Base-by-base conservation (phyloP, 2,113 vertebrate species). In the Phalacrocorax brasilianus region DNA sequence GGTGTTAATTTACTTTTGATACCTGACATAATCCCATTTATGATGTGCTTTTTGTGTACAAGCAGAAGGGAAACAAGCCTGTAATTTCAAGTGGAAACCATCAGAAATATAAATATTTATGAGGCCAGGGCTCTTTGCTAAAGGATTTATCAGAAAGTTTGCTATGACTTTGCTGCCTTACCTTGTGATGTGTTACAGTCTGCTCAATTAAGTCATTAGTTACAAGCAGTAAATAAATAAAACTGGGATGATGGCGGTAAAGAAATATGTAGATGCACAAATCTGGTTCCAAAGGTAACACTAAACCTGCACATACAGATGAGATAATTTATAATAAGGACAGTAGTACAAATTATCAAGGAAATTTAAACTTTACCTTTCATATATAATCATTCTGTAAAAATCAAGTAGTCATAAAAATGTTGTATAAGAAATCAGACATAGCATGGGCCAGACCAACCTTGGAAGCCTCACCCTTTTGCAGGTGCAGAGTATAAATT, bases 401-500 rank as follows among this genome's bases (percentile, higher is more conserved):
- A 62, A 35, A 88, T 58, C 42, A 30, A 21, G 3, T 12, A 73
- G 45, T 38, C 45, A 73, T 90, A 95, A 93, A 89, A 86, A 26
- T 49, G 22, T 30, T 76, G n/a, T 33, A 6, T 23, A 70, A 84
- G 63, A 61, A 26, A 90, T 42, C 22, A 73, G 42, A 18, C 8
- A 12, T 2, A 52, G 11, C 9, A 22, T 26, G 32, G 50, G 12
- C 13, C 45, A 76, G 21, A 19, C 45, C 77, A 88, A 79, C 91
- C 88, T 86, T 91, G 50, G 50, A 17, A 76, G 2, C 53, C 13
- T 9, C 63, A 45, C 12, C 40, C 8, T 65, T 70, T 15, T 19
- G 61, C 40, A 58, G 24, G 12, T 6, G 24, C 20, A 62, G 63
- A 19, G 14, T 96, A 95, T 94, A 96, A 97, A 96, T 88, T 62